Percentiles rank a stretch among this genome's conserved stretches.
Conservation (phyloP, 2,888 invertebrate species). For the Fissipunctia ypsillon region DNA sequence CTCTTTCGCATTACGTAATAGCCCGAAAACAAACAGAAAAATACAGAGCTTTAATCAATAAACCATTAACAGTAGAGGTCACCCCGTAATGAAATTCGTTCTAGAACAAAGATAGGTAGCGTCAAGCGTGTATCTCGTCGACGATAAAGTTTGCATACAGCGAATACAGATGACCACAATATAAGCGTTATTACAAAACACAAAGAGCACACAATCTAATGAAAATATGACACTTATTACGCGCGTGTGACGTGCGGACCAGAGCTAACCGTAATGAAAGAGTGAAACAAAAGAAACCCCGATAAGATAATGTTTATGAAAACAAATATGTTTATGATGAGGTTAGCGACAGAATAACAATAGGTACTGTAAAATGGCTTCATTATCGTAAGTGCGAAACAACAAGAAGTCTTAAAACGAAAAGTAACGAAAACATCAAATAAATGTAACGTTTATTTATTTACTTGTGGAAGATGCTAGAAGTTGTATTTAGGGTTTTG, state of each 20-base stretch:
- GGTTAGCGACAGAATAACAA: slow-evolving; percentile 53
- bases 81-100: slow-evolving; percentile 49
- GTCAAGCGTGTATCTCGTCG: slow-evolving; percentile 40
- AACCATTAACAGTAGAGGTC: slow-evolving; percentile 47
- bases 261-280: slow-evolving; percentile 66
- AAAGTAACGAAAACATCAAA: slow-evolving; percentile 5
- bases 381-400: slow-evolving; percentile 44
- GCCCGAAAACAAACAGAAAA: slow-evolving; percentile 15
- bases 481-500: slow-evolving; percentile 37
- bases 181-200: slow-evolving; percentile 60
- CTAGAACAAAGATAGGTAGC: slow-evolving; percentile 58
- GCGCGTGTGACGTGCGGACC: slow-evolving; percentile 58
- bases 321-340: slow-evolving; percentile 69
- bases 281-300: slow-evolving; percentile 74
- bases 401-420: slow-evolving; percentile 21
- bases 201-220: slow-evolving; percentile 63
- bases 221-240: slow-evolving; percentile 53
- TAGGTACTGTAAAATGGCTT: slow-evolving; percentile 47
- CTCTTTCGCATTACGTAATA: slow-evolving; percentile 10
- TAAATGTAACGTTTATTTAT: slow-evolving; percentile 33
- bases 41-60: slow-evolving; percentile 37
- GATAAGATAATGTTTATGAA: slow-evolving; percentile 75
- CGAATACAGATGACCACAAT: slow-evolving; percentile 44
- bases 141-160: slow-evolving; percentile 46
- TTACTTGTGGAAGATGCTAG: slow-evolving; percentile 44